Percentiles rank a stretch among this genome's conserved stretches.
Conservation (phyloP, 1,140 invertebrate genomes). For the Rhopalosiphum padi region DNA sequence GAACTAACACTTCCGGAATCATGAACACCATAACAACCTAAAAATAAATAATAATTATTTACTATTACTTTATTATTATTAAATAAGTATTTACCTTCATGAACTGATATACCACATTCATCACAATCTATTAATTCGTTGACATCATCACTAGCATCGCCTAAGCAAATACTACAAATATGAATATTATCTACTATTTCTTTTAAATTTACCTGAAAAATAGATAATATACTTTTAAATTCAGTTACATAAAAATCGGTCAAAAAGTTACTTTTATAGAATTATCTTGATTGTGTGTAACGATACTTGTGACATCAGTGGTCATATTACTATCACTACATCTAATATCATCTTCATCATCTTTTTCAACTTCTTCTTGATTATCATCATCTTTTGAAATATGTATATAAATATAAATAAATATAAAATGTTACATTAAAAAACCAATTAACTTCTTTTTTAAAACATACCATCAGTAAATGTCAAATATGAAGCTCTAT, state of each 20-base stretch:
- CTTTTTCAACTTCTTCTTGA: conserved; percentile 64
- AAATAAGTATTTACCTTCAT: conserved; percentile 76
- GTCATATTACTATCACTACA: conserved; percentile 62
- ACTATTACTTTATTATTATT: background rate
- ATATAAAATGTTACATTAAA: background rate
- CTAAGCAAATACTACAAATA: conserved; percentile 92
- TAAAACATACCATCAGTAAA: conserved; percentile 51
- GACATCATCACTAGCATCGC: conserved; percentile 88
- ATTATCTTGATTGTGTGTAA: conserved; percentile 66
- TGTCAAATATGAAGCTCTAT: conserved; percentile 52
- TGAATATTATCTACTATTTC: conserved; percentile 65
- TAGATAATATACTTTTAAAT: background rate
- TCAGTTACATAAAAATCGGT: background rate
- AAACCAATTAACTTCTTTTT: background rate
- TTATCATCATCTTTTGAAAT: conserved; percentile 62
- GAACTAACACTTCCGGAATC: conserved; percentile 90
- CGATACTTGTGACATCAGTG: conserved; percentile 61
- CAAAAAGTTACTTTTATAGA: conserved; percentile 65
- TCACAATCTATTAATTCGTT: conserved; percentile 98
- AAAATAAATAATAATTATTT: background rate
- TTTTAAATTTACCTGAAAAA: conserved; percentile 63
- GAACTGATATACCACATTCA: conserved; percentile 92
- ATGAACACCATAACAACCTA: conserved; percentile 93
- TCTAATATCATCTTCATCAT: conserved; percentile 64
- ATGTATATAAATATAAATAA: background rate